Percentiles rank a stretch among this genome's conserved stretches.
Evolutionary conservation across 23 tunicate species (phyloP).

Genomic region (Aplidium turbinatum): DNA sequence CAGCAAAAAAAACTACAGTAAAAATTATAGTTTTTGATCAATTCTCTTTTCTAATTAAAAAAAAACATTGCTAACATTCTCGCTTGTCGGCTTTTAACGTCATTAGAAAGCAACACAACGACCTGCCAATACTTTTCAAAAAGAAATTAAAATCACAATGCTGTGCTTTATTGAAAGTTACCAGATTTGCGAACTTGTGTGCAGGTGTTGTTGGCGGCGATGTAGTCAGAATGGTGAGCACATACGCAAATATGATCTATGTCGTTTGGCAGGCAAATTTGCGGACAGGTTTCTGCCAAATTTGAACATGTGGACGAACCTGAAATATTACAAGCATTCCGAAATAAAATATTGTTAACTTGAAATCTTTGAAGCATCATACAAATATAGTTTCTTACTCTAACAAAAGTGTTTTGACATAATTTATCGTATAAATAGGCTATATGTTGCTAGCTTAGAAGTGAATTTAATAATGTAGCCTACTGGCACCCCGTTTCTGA

Average conservation of each 20-base stretch:
- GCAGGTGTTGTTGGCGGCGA: conserved; percentile 1
- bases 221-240: background rate
- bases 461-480: no score
- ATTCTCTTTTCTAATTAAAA: background rate
- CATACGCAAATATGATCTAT: background rate
- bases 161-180: background rate
- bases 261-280: conserved; percentile 30
- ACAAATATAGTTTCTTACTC: background rate
- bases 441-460: no score
- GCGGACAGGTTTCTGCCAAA: conserved; percentile 28
- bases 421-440: no score
- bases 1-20: no score
- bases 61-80: background rate
- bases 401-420: no score
- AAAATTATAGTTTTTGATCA: no score
- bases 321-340: background rate
- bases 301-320: conserved; percentile 2
- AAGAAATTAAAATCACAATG: background rate
- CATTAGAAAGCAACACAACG: background rate
- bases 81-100: background rate
- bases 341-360: no score
- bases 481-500: no score
- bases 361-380: background rate
- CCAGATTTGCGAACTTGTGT: background rate
- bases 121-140: background rate